phyloP scores from a whole-genome alignment of 1,140 invertebrate genomes.

The Aphelinus certus region DNA sequence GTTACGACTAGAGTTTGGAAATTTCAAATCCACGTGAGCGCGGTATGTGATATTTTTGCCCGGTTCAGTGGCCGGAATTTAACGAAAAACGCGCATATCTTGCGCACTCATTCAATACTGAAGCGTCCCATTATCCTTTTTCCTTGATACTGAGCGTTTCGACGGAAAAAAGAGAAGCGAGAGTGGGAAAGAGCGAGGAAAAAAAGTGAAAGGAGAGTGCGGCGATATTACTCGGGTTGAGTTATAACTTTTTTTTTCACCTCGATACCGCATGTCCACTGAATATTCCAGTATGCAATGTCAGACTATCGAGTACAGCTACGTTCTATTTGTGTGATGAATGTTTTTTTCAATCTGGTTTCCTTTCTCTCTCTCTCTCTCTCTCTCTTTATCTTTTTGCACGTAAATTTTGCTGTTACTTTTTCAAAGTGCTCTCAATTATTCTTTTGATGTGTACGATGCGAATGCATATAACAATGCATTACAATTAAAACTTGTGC shows the following conservation, averaged over 20 bases:
- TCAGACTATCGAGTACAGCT: conserved; percentile 6
- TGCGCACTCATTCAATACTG: background rate
- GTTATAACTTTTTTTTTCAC: conserved; percentile 8
- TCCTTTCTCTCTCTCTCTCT: background rate
- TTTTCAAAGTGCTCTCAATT: too few relatives aligned
- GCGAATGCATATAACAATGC: too few relatives aligned
- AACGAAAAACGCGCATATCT: conserved; percentile 1
- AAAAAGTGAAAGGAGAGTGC: conserved; percentile 28
- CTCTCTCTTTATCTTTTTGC: background rate
- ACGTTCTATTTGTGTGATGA: conserved; percentile 8
- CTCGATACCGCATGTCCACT: conserved; percentile 6
- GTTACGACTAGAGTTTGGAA: too few relatives aligned
- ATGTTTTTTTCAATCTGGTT: conserved; percentile 8
- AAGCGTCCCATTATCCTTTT: conserved; percentile 13
- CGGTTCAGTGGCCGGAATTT: background rate
- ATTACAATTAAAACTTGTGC: too few relatives aligned
- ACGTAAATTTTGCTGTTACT: background rate
- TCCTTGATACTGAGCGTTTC: conserved; percentile 18
- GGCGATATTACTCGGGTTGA: conserved; percentile 18
- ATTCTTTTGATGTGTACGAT: too few relatives aligned
- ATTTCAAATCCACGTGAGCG: too few relatives aligned
- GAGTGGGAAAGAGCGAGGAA: background rate
- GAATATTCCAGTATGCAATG: conserved; percentile 22
- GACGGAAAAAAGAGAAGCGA: conserved; percentile 3
- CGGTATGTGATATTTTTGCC: too few relatives aligned